Evolutionary conservation across 2,113 vertebrate genomes (phyloP).

Genomic region (Heterotis niloticus): DNA sequence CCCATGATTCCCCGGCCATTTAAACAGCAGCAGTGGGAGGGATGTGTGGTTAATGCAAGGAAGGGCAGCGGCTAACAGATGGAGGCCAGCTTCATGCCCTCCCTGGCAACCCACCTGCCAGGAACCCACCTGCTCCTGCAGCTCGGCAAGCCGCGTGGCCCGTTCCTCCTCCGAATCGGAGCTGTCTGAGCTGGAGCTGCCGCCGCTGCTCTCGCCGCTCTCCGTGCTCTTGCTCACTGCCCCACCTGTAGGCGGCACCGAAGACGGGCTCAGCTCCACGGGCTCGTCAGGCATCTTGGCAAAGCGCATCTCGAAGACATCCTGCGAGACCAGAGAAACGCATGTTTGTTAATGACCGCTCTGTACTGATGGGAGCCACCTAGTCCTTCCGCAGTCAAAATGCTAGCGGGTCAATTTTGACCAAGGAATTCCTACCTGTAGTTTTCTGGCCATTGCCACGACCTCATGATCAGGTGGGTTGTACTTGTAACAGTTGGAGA

Average conservation of each 20-base stretch:
- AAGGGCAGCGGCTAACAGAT: too few relatives aligned
- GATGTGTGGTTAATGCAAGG: not conserved
- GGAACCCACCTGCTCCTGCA: slow-evolving; percentile 80
- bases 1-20: too few relatives aligned
- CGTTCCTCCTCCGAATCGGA: slow-evolving; percentile 79
- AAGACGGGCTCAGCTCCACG: slow-evolving; percentile 46
- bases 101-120: too few relatives aligned
- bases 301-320: slow-evolving; percentile 89
- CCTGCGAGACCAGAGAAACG: not conserved
- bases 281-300: slow-evolving; percentile 90
- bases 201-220: slow-evolving; percentile 70
- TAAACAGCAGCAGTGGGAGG: not conserved
- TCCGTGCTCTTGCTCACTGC: slow-evolving; percentile 68
- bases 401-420: not conserved
- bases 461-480: slow-evolving; percentile 88
- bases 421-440: slow-evolving; percentile 73
- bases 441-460: slow-evolving; percentile 83
- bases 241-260: slow-evolving; percentile 41
- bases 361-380: not conserved
- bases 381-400: not conserved
- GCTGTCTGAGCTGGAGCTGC: slow-evolving; percentile 66
- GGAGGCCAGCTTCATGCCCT: not conserved
- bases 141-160: slow-evolving; percentile 72
- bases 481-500: slow-evolving; percentile 99
- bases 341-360: not conserved